These are phyloP conservation scores for Gandaritis pyraliata DNA, from an alignment of 2,888 invertebrate genomes.

Conservation along the genomic window DNA sequence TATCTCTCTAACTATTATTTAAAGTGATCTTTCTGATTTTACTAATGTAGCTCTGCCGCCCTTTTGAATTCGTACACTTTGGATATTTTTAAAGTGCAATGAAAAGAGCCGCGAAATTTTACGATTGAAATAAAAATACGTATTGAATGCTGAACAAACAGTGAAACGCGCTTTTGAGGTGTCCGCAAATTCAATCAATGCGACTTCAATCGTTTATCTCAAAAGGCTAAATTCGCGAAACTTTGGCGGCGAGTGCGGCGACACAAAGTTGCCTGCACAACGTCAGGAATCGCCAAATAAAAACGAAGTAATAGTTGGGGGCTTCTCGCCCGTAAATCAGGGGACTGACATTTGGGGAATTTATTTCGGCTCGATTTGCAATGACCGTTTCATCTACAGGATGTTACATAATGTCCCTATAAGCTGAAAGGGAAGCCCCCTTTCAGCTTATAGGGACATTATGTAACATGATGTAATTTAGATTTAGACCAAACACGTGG, in stretches of 20 bases:
- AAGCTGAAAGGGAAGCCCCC: too few relatives aligned
- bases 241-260: slow-evolving; percentile 54
- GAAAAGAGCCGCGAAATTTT: neutral
- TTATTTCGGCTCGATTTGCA: slow-evolving; percentile 63
- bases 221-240: slow-evolving; percentile 49
- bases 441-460: too few relatives aligned
- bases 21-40: too few relatives aligned
- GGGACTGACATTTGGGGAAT: slow-evolving; percentile 73
- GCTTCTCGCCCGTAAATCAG: slow-evolving; percentile 79
- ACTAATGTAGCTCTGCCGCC: too few relatives aligned
- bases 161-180: slow-evolving; percentile 4
- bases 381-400: slow-evolving; percentile 37
- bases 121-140: too few relatives aligned
- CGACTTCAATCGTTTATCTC: slow-evolving; percentile 33
- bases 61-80: too few relatives aligned
- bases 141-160: neutral
- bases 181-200: slow-evolving; percentile 31
- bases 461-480: too few relatives aligned
- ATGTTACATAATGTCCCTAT: too few relatives aligned
- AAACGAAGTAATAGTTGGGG: slow-evolving; percentile 74
- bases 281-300: slow-evolving; percentile 64
- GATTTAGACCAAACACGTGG: too few relatives aligned
- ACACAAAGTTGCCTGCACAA: slow-evolving; percentile 64
- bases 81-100: too few relatives aligned
- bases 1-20: too few relatives aligned